Conservation (phyloP, 2,888 invertebrate species). For the Sarcophaga subvicina region DNA sequence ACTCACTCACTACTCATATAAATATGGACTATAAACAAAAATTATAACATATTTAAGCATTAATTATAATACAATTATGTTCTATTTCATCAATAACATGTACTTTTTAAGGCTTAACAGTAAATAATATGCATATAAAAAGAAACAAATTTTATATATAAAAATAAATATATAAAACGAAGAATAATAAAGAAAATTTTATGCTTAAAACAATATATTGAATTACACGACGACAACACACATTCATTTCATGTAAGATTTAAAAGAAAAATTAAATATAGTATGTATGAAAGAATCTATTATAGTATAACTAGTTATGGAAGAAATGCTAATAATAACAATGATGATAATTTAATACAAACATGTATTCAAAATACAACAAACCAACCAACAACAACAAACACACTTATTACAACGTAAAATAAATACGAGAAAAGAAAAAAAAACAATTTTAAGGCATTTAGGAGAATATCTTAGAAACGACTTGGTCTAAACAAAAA, state of each 20-base stretch:
- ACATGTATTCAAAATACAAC: constrained; percentile 63
- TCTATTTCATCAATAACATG: constrained; percentile 44
- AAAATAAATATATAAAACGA: constrained; percentile 6
- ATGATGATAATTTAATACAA: constrained; percentile 54
- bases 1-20: constrained; percentile 47
- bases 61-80: constrained; percentile 31
- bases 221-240: not conserved
- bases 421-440: not conserved
- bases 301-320: constrained; percentile 45
- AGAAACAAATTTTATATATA: constrained; percentile 16
- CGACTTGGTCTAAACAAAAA: constrained; percentile 21
- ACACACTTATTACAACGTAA: constrained; percentile 46
- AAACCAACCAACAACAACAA: not conserved
- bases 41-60: constrained; percentile 1
- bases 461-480: constrained; percentile 58
- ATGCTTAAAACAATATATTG: constrained; percentile 49
- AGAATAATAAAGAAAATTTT: constrained; percentile 53
- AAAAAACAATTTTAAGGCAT: constrained; percentile 33
- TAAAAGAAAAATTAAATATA: constrained; percentile 37
- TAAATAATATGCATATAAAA: constrained; percentile 4
- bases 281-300: constrained; percentile 28
- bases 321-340: constrained; percentile 16
- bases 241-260: constrained; percentile 49
- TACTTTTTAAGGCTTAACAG: constrained; percentile 57
- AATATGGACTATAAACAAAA: constrained; percentile 25